phyloP scores from a whole-genome alignment of 2,888 invertebrate species.

The Masnerella sp. region DNA sequence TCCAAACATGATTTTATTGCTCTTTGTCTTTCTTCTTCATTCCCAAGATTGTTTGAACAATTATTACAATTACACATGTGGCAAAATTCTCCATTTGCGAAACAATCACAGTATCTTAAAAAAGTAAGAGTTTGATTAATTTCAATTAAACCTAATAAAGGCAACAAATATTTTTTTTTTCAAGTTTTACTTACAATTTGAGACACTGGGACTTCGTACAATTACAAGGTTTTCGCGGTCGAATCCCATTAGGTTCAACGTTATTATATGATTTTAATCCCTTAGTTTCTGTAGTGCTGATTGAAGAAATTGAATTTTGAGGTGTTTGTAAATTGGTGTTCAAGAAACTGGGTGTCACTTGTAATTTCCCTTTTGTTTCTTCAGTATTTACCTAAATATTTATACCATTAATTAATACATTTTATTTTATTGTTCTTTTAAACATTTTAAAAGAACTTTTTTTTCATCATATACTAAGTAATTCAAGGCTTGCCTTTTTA shows the following conservation, averaged over 20 bases:
- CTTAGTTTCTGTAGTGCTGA: constrained; percentile 69
- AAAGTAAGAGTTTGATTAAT: background rate
- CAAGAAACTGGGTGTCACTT: constrained; percentile 70
- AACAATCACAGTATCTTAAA: constrained; percentile 95
- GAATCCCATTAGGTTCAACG: constrained; percentile 79
- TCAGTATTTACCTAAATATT: constrained; percentile 66
- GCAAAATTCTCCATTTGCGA: constrained; percentile 99
- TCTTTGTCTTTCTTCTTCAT: constrained; percentile 95
- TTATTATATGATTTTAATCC: constrained; percentile 67
- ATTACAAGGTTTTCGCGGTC: constrained; percentile 96
- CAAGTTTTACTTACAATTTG: constrained; percentile 87
- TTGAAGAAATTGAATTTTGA: constrained; percentile 67
- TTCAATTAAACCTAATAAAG: background rate
- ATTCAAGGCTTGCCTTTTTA: no score
- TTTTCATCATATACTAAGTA: no score
- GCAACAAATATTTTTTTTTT: background rate
- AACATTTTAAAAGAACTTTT: no score
- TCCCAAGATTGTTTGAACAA: constrained; percentile 96
- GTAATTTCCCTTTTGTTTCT: constrained; percentile 70
- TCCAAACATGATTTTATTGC: constrained; percentile 97
- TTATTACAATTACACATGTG: constrained; percentile 98
- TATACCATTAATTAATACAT: no score
- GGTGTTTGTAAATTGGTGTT: constrained; percentile 67
- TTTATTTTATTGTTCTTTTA: no score
- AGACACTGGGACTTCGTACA: constrained; percentile 99